Conservation (phyloP, 2,888 invertebrate species). For the Melipona bicolor region DNA sequence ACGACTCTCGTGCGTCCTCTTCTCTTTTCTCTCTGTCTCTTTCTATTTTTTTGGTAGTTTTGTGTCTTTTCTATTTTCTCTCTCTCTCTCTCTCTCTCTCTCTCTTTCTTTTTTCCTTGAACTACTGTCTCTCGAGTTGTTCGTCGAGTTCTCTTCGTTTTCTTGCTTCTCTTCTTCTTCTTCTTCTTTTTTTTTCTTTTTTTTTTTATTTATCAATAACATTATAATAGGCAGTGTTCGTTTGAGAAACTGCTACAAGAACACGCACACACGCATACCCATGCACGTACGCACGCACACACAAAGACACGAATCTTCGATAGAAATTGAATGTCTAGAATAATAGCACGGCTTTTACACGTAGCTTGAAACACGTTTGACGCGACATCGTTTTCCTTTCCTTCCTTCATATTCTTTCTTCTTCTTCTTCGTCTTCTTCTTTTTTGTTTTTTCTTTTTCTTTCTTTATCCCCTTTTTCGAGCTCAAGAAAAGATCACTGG, state of each 20-base stretch:
- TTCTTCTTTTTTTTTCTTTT: slow-evolving; percentile 1
- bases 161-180: slow-evolving; percentile 4
- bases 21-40: slow-evolving; percentile 11
- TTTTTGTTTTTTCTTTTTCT: neutral
- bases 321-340: slow-evolving; percentile 42
- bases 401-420: neutral
- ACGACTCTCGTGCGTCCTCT: slow-evolving; percentile 28
- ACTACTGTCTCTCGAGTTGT: neutral
- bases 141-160: slow-evolving; percentile 1
- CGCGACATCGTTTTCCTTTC: slow-evolving; percentile 5
- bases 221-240: slow-evolving; percentile 71
- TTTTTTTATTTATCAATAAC: slow-evolving; percentile 47
- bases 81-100: slow-evolving; percentile 10
- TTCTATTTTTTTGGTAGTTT: slow-evolving; percentile 15
- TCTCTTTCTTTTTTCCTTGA: neutral
- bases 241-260: slow-evolving; percentile 70
- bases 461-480: neutral
- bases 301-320: slow-evolving; percentile 19
- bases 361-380: slow-evolving; percentile 24
- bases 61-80: neutral
- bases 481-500: slow-evolving; percentile 26
- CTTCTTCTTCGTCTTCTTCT: neutral
- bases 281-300: slow-evolving; percentile 26
- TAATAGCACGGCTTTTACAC: slow-evolving; percentile 22
- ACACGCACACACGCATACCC: slow-evolving; percentile 32